Conservation (phyloP, 2,888 invertebrate genomes). For the Pegoplata infirma region DNA sequence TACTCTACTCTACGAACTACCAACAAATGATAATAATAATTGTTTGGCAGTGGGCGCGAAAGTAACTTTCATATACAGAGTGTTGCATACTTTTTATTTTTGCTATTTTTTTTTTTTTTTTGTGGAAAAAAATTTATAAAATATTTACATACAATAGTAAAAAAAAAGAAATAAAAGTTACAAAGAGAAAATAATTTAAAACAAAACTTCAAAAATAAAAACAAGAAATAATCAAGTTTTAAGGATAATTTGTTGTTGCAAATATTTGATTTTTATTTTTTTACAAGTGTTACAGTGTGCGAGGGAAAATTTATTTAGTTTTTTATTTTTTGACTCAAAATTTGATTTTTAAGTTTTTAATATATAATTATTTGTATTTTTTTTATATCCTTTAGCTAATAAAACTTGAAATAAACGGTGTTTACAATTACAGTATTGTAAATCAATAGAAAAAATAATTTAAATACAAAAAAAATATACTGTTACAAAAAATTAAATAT, state of each 20-base stretch:
- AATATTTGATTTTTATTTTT: background rate
- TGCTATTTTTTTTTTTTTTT: background rate
- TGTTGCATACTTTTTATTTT: slow-evolving; percentile 6
- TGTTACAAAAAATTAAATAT: slow-evolving; percentile 62
- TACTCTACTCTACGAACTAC: background rate
- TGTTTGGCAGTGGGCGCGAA: slow-evolving; percentile 52
- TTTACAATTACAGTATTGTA: background rate
- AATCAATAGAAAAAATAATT: slow-evolving; percentile 3
- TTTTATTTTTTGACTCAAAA: background rate
- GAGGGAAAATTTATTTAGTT: background rate
- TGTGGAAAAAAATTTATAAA: slow-evolving; percentile 24
- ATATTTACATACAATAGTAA: slow-evolving; percentile 51
- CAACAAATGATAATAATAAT: background rate
- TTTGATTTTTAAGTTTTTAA: background rate
- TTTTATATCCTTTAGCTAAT: slow-evolving; percentile 20
- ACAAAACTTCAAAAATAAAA: slow-evolving; percentile 7
- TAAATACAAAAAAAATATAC: background rate
- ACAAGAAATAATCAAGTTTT: background rate
- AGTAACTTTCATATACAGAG: slow-evolving; percentile 42
- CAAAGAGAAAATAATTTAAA: background rate
- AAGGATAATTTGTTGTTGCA: slow-evolving; percentile 28
- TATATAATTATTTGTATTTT: slow-evolving; percentile 9
- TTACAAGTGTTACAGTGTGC: background rate
- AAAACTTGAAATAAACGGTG: background rate
- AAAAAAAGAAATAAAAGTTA: background rate